phyloP scores from a whole-genome alignment of 2,888 invertebrate genomes.

The Oscheius myriophilus region DNA sequence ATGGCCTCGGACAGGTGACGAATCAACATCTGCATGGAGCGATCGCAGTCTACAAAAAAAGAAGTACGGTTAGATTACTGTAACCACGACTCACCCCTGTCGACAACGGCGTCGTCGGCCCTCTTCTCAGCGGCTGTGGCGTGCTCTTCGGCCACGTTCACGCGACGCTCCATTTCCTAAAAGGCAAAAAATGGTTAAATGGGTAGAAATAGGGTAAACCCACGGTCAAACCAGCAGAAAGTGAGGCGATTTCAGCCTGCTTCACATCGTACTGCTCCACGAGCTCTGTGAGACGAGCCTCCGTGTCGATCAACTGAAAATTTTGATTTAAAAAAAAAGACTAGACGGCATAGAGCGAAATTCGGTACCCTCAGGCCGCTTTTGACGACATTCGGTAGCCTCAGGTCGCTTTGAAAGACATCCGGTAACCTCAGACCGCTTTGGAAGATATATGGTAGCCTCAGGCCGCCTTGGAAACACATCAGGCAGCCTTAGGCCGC shows the following conservation, averaged over 20 bases:
- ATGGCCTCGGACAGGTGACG: slow-evolving; percentile 26
- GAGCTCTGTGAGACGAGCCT: slow-evolving; percentile 15
- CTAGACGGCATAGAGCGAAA: too few relatives aligned
- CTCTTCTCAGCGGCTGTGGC: background rate
- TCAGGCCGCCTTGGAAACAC: too few relatives aligned
- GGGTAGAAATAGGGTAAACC: background rate
- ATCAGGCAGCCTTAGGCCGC: too few relatives aligned
- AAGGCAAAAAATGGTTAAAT: background rate
- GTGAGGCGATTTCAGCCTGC: slow-evolving; percentile 6
- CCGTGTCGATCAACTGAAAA: slow-evolving; percentile 15
- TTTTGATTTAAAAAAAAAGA: background rate
- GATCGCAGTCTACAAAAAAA: slow-evolving; percentile 3
- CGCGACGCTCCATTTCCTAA: slow-evolving; percentile 3
- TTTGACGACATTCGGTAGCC: too few relatives aligned
- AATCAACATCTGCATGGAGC: slow-evolving; percentile 18
- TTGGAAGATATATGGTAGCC: too few relatives aligned
- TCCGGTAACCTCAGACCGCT: too few relatives aligned
- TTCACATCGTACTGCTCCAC: slow-evolving; percentile 8
- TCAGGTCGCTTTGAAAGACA: too few relatives aligned
- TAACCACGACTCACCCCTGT: slow-evolving; percentile 2
- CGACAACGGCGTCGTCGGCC: slow-evolving; percentile 17
- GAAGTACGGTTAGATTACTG: background rate
- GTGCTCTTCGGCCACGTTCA: background rate
- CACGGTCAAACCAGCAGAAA: background rate
- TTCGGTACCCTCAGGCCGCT: too few relatives aligned